phyloP scores from a whole-genome alignment of 2,113 vertebrate genomes.

The Microcebus griseorufus region DNA sequence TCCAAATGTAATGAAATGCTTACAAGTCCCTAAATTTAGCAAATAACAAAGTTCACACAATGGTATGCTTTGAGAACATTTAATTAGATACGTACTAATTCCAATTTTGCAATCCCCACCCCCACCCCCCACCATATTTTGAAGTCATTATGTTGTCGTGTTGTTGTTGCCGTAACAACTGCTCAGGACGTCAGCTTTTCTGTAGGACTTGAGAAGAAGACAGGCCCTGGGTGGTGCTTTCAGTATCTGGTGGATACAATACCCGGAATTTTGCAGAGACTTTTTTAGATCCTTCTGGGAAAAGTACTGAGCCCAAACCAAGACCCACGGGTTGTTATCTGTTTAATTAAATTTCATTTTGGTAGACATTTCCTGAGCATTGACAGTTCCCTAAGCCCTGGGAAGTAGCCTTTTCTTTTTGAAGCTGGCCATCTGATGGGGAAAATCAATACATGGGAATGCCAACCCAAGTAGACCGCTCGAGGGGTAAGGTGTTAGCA shows the following conservation, averaged over 20 bases:
- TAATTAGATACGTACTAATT: not conserved
- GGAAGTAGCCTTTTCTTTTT: no score
- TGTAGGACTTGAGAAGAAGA: fast-evolving
- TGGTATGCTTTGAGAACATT: not conserved
- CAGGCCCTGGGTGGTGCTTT: no score
- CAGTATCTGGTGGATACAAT: not conserved
- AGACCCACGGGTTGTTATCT: not conserved
- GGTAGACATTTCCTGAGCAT: not conserved
- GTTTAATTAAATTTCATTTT: not conserved
- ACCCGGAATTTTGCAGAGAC: not conserved
- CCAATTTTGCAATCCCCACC: not conserved
- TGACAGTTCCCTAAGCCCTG: not conserved
- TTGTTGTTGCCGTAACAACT: not conserved
- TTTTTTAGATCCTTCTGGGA: not conserved
- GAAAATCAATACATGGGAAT: fast-evolving
- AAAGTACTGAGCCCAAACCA: not conserved
- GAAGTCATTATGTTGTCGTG: no score
- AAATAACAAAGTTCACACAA: not conserved
- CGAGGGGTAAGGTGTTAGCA: fast-evolving
- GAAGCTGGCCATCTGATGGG: not conserved
- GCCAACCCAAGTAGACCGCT: not conserved
- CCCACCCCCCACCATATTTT: fast-evolving
- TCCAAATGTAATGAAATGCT: not conserved
- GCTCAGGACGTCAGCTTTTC: not conserved
- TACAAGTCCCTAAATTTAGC: not conserved